Base-by-base conservation (phyloP, 2,888 invertebrate species). In the Smittia sp. region DNA sequence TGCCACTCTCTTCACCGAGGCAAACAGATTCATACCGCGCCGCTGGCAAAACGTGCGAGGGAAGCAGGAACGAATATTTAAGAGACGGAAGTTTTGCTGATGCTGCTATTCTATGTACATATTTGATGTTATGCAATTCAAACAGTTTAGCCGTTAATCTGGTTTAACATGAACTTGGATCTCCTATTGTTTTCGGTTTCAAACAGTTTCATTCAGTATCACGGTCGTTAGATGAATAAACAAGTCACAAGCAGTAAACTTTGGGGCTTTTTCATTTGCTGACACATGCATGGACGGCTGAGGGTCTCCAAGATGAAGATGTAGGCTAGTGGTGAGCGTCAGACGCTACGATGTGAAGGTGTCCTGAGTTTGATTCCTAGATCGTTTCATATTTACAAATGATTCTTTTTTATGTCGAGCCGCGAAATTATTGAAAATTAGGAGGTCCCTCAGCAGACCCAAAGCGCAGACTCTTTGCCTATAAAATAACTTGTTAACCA, bases 31-130 rank as follows among this genome's bases (percentile, higher is more conserved):
- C 22, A n/a, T 52, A 20, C 6, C 9, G 22, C 58, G 58, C 18
- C 58, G 22, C 58, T 58, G 22, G 18, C 18, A n/a, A n/a, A n/a
- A n/a, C n/a, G n/a, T n/a, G n/a, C 13, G 22, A 13, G 4, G 7
- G 22, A 58, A 46, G 11, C 6, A 38, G 18, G 9, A 63, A 27
- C 25, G 27, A 63, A 25, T 9, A 63, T 46, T 46, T n/a, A 58
- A 2, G 2, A 63, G 63, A 7, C 67, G 67, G 67, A 67, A 67
- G 67, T 38, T 38, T 38, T 38, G 38, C 38, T 38, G 38, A 11
- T 38, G 6, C n/a, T n/a, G n/a, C n/a, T n/a, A n/a, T n/a, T n/a
- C n/a, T n/a, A n/a, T n/a, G n/a, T n/a, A n/a, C n/a, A n/a, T 46
- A 15, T 58, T 58, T 58, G 18, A 18, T 6, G 2, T 58, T 38